Evolutionary conservation across 2,797 vertebrate species (phyloP).

Genomic region (Bradypodion ventrale): DNA sequence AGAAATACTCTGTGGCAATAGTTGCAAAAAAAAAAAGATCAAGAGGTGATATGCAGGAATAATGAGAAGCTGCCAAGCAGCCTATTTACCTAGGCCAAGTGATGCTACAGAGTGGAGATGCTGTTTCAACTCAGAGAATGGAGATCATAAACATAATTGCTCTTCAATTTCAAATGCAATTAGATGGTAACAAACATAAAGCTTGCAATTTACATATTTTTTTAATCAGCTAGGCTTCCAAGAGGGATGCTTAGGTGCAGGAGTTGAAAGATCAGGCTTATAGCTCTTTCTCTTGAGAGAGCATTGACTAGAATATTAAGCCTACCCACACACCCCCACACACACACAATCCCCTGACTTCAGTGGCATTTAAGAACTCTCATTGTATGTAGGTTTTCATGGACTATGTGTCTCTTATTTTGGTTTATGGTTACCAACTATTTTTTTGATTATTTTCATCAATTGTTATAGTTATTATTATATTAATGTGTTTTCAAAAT

Average conservation of each 20-base stretch:
- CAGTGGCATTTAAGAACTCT: neutral
- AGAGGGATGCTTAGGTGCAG: conserved; percentile 1
- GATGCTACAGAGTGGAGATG: conserved; percentile 43
- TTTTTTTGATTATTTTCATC: too few relatives aligned
- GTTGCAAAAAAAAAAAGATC: conserved; percentile 64
- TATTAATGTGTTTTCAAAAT: neutral
- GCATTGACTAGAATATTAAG: conserved; percentile 11
- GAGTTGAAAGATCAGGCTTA: conserved; percentile 28
- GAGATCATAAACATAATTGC: conserved; percentile 67
- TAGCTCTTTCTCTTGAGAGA: conserved; percentile 41
- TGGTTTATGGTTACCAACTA: too few relatives aligned
- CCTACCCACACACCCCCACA: too few relatives aligned
- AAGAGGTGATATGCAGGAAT: conserved; percentile 66
- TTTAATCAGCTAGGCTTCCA: neutral
- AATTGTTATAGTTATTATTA: too few relatives aligned
- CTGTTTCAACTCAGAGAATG: conserved; percentile 62
- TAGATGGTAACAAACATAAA: conserved; percentile 65
- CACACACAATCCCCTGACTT: neutral
- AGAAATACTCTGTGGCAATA: conserved; percentile 66
- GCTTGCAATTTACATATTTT: conserved; percentile 62
- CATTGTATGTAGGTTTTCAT: neutral
- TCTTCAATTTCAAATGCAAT: conserved; percentile 60
- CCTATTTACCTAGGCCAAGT: conserved; percentile 54
- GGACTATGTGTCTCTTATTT: neutral
- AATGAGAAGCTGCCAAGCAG: conserved; percentile 70